phyloP scores from a whole-genome alignment of 2,113 vertebrate genomes.

The Antechinus stuartii region DNA sequence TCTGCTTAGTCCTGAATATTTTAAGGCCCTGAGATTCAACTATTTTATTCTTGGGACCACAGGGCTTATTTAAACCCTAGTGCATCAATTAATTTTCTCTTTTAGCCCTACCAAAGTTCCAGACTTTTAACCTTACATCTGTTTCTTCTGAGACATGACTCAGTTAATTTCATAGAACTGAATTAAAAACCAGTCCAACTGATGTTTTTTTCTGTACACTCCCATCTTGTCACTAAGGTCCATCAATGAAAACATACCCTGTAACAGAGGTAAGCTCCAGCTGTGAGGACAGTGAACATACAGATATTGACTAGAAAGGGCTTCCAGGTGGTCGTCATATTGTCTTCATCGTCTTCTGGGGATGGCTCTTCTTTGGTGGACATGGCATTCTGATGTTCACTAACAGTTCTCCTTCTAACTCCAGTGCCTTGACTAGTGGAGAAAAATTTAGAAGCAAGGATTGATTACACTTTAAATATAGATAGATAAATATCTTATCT shows the following conservation, averaged over 20 bases:
- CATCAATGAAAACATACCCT: constrained; percentile 93
- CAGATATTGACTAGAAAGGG: constrained; percentile 92
- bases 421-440: constrained; percentile 85
- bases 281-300: constrained; percentile 91
- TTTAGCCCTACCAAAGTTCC: constrained; percentile 84
- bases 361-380: constrained; percentile 76
- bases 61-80: constrained; percentile 86
- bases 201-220: constrained; percentile 63
- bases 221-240: constrained; percentile 29
- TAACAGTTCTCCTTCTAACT: constrained; percentile 82
- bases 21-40: constrained; percentile 96
- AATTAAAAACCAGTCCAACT: constrained; percentile 64
- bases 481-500: neutral
- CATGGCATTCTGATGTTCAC: constrained; percentile 40
- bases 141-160: constrained; percentile 77
- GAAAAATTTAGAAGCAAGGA: constrained; percentile 3
- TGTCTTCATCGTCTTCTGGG: constrained; percentile 74
- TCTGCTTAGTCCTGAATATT: constrained; percentile 92
- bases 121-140: constrained; percentile 75
- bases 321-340: constrained; percentile 86
- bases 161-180: constrained; percentile 61
- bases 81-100: constrained; percentile 79
- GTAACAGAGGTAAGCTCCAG: constrained; percentile 94
- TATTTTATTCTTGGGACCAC: constrained; percentile 86
- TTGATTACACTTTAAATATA: neutral